Evolutionary conservation across 2,113 vertebrate genomes (phyloP).

Genomic region (Heterotis niloticus): DNA sequence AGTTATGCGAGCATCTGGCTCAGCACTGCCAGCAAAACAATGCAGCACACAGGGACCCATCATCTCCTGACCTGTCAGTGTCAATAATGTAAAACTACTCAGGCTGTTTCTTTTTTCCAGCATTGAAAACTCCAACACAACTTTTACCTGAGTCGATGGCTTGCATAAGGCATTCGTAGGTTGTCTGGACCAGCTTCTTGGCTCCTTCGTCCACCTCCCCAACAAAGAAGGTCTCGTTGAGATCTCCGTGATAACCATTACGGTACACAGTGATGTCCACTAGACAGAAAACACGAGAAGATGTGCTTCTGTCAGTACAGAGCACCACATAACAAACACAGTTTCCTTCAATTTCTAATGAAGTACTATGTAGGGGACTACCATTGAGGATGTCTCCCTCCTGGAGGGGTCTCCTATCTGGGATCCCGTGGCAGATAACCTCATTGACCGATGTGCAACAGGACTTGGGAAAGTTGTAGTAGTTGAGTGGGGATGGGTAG

Average conservation of each 20-base stretch:
- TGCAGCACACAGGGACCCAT: background rate
- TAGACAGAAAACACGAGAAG: constrained; percentile 45
- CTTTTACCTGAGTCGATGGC: constrained; percentile 85
- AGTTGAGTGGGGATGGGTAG: constrained; percentile 97
- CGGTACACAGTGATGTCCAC: constrained; percentile 98
- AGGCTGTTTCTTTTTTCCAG: background rate
- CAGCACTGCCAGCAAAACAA: background rate
- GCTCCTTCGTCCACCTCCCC: constrained; percentile 90
- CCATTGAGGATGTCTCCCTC: constrained; percentile 97
- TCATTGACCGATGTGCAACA: constrained; percentile 98
- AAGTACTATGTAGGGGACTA: constrained; percentile 35
- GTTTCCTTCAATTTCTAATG: background rate
- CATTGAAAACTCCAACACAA: background rate
- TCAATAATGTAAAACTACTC: background rate
- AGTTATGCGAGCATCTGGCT: background rate
- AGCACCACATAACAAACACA: too few relatives aligned
- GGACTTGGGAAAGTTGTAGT: constrained; percentile 98
- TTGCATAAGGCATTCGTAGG: constrained; percentile 98
- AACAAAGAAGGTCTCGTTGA: constrained; percentile 94
- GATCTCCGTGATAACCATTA: constrained; percentile 94
- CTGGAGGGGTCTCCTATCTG: constrained; percentile 83
- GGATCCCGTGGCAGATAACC: constrained; percentile 98
- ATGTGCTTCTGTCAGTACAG: constrained; percentile 42
- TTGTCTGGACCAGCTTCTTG: constrained; percentile 87
- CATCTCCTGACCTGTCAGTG: background rate